A percentile compares a stretch with the other conserved stretches of the same genome.
phyloP scores from a whole-genome alignment of 2,113 vertebrate genomes.

The Cynoglossus semilaevis region DNA sequence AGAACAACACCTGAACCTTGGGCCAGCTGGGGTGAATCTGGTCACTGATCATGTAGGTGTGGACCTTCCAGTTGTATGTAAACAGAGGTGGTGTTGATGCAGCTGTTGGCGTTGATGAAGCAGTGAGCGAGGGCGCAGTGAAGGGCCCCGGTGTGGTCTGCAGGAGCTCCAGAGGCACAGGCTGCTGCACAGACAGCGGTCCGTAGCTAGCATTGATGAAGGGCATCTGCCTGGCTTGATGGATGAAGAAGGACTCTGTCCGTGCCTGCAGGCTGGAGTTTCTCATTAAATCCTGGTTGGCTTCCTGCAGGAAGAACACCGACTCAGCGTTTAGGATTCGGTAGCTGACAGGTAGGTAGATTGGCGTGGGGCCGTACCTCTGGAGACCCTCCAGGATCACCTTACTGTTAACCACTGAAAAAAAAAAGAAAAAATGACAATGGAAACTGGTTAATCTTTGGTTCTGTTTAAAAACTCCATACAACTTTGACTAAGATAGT shows the following conservation, averaged over 20 bases:
- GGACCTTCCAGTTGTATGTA: slow-evolving; percentile 85
- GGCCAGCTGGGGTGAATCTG: slow-evolving; percentile 84
- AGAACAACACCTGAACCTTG: slow-evolving; percentile 88
- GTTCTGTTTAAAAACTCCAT: background rate
- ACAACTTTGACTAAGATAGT: background rate
- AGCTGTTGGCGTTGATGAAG: slow-evolving; percentile 53
- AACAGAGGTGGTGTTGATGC: slow-evolving; percentile 63
- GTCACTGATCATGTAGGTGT: slow-evolving; percentile 82
- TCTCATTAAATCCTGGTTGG: slow-evolving; percentile 83
- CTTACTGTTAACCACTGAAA: slow-evolving; percentile 80
- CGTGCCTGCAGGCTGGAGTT: slow-evolving; percentile 90
- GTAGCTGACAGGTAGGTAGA: slow-evolving; percentile 90
- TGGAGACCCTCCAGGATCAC: slow-evolving; percentile 78
- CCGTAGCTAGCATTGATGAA: slow-evolving; percentile 87
- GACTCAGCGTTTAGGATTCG: slow-evolving; percentile 80
- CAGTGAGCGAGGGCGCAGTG: slow-evolving; percentile 50
- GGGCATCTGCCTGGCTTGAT: slow-evolving; percentile 80
- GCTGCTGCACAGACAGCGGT: slow-evolving; percentile 82
- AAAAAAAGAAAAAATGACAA: slow-evolving; percentile 49
- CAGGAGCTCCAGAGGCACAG: slow-evolving; percentile 83
- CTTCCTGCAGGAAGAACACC: slow-evolving; percentile 87
- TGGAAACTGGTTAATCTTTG: background rate
- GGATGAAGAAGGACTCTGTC: slow-evolving; percentile 86
- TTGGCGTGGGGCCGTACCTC: slow-evolving; percentile 81
- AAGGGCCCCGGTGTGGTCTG: slow-evolving; percentile 68